Evolutionary conservation across 2,888 invertebrate genomes (phyloP).

Genomic region (Dryadula phaetusa): DNA sequence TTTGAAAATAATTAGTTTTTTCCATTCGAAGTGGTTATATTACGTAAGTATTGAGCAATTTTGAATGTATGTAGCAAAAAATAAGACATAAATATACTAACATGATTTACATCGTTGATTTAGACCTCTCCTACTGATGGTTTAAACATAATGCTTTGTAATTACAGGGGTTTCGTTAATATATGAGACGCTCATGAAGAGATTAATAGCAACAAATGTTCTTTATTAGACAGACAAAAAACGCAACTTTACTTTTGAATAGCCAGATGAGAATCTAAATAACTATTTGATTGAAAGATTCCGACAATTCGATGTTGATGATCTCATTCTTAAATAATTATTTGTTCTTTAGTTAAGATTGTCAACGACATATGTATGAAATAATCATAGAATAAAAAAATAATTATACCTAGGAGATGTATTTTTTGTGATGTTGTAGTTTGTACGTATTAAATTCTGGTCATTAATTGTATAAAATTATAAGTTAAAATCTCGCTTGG

Average conservation of each 20-base stretch:
- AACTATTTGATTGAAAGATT: slow-evolving; percentile 39
- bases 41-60: slow-evolving; percentile 4
- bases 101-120: not conserved
- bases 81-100: not conserved
- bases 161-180: slow-evolving; percentile 3
- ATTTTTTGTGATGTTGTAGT: too few relatives aligned
- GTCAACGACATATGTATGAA: not conserved
- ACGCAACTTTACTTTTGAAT: slow-evolving; percentile 31
- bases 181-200: not conserved
- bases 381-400: not conserved
- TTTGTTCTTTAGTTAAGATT: slow-evolving; percentile 26
- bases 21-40: not conserved
- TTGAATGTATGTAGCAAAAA: slow-evolving; percentile 8
- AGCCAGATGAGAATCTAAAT: slow-evolving; percentile 33
- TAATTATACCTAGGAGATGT: too few relatives aligned
- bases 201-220: slow-evolving; percentile 31
- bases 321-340: slow-evolving; percentile 35
- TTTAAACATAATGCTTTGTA: not conserved
- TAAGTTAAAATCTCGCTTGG: too few relatives aligned
- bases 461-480: too few relatives aligned
- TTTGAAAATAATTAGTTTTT: not conserved
- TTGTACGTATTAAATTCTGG: too few relatives aligned
- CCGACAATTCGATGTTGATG: slow-evolving; percentile 29
- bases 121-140: not conserved
- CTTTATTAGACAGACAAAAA: slow-evolving; percentile 29